phyloP scores from a whole-genome alignment of 2,888 invertebrate genomes.

The Drosophila gaucha region DNA sequence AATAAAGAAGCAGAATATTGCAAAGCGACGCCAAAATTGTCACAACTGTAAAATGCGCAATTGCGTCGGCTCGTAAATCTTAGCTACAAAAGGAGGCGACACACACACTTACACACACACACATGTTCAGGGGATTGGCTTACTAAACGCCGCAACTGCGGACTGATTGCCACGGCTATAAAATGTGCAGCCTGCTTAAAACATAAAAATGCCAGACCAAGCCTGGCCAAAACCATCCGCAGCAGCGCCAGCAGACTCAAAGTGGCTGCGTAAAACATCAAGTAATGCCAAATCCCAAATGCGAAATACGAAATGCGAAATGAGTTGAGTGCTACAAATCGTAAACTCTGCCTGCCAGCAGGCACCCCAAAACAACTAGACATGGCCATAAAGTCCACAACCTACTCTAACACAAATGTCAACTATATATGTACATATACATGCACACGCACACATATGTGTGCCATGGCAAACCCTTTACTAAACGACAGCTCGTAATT shows the following conservation, averaged over 20 bases:
- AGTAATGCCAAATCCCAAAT: conserved; percentile 72
- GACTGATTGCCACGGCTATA: conserved; percentile 65
- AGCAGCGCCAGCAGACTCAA: conserved; percentile 27
- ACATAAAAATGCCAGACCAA: conserved; percentile 68
- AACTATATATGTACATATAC: no score
- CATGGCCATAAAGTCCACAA: conserved; percentile 57
- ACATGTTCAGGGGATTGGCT: conserved; percentile 55
- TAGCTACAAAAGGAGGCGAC: conserved; percentile 46
- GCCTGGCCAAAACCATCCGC: conserved; percentile 53
- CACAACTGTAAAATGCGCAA: conserved; percentile 80
- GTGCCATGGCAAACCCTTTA: conserved; percentile 30
- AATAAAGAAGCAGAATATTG: conserved; percentile 47
- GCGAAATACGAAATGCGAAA: conserved; percentile 70
- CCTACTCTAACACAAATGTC: conserved; percentile 12
- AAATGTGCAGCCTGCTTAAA: conserved; percentile 79
- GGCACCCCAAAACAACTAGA: conserved; percentile 59
- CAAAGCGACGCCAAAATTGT: conserved; percentile 76
- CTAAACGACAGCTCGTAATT: conserved; percentile 50
- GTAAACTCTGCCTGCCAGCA: conserved; percentile 60
- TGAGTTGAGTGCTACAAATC: conserved; percentile 79
- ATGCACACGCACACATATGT: conserved; percentile 2
- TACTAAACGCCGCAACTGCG: conserved; percentile 69
- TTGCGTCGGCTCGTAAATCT: conserved; percentile 78
- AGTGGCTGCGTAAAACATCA: conserved; percentile 77
- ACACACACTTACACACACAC: conserved; percentile 12